Evolutionary conservation across 2,888 invertebrate species (phyloP), one percentile per base, ranked within the genome.

Genomic region (Margaritifera margaritifera): DNA sequence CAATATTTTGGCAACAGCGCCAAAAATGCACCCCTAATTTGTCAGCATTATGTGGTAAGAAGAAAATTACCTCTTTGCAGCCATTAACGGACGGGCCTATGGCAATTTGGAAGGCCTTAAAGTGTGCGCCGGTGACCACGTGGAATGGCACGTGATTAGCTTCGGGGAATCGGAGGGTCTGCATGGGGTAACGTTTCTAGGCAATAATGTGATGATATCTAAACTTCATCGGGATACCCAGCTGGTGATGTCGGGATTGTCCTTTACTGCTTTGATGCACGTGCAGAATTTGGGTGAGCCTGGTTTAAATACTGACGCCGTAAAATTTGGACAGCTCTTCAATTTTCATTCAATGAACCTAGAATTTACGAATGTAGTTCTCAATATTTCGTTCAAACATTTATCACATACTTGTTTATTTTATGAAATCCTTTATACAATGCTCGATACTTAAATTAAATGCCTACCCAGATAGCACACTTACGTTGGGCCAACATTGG

Each of bases 71-170:
- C 15, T 42, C 42, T 67, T 65, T 61, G 20, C 25, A 71, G 74
- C 74, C 11, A 66, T 78, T n/a, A 78, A 78, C 55, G 78, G 78
- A 0, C 64, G 68, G 53, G 54, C 72, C 4, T 78, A 72, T 62
- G 78, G 71, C 20, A 78, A 78, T 55, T 56, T 77, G 20, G 52
- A 65, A 15, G 78, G 74, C 20, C 55, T 78, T n/a, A 66, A 72
- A 19, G 65, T 78, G 64, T 77, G 76, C 66, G 22, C 59, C 6
- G 69, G 72, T 4, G 78, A 78, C 15, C 52, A 50, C 4, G 75
- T 75, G 4, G 62, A 60, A 6, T 78, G 78, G 78, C 74, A 78
- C 56, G 50, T 78, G 18, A n/a, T 75, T 52, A 66, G 72, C 19
- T 65, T 75, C 31, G 78, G 78, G 19, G 66, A 71, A 42, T 67